Conservation (phyloP, 2,797 vertebrate genomes). For the Crenichthys baileyi region DNA sequence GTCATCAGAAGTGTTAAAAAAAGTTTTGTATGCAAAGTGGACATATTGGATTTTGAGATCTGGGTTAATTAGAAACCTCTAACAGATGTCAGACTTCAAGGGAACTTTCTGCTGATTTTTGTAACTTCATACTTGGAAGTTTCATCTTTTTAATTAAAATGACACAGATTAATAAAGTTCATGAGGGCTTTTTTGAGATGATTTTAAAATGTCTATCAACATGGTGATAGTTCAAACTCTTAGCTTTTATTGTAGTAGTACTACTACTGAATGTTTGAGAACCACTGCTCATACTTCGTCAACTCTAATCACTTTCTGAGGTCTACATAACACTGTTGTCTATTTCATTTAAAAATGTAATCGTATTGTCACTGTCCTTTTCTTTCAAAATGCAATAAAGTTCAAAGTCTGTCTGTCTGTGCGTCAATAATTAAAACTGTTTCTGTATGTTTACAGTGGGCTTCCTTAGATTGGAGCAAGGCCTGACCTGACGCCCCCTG, state of each 20-base stretch:
- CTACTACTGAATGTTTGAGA: no score
- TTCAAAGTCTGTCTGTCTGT: background rate
- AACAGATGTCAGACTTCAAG: background rate
- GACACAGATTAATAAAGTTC: background rate
- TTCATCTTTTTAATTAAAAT: background rate
- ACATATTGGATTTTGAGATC: background rate
- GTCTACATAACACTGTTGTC: background rate
- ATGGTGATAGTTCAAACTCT: no score
- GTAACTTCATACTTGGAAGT: background rate
- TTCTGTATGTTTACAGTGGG: background rate
- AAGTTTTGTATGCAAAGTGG: no score
- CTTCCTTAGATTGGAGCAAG: background rate
- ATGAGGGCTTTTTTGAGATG: background rate
- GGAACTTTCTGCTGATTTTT: background rate
- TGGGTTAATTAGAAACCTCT: background rate
- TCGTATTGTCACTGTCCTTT: background rate
- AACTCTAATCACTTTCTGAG: background rate
- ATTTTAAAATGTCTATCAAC: no score
- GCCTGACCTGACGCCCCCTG: conserved; percentile 82
- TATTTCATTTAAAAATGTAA: background rate
- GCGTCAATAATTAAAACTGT: background rate
- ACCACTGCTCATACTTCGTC: background rate
- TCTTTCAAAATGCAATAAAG: background rate
- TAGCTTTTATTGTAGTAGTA: background rate
- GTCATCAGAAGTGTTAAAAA: no score